A percentile compares a stretch with the other conserved stretches of the same genome.
Conservation (phyloP, 2,888 invertebrate genomes). For the Boloria euphrosyne region DNA sequence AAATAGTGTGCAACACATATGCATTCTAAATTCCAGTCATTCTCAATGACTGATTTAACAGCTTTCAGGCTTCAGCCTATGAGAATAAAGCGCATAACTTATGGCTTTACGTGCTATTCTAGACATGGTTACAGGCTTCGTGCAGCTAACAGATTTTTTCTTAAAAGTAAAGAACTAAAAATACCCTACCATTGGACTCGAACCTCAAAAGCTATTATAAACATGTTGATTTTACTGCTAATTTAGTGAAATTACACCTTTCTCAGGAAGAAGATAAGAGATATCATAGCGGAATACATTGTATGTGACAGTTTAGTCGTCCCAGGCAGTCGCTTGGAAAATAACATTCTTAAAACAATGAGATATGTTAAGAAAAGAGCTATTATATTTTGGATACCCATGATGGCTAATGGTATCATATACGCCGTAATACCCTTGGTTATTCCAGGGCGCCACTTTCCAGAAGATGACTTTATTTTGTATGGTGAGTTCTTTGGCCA, state of each 20-base stretch:
- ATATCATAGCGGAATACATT: constrained; percentile 49
- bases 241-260: background rate
- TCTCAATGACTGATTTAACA: too few relatives aligned
- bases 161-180: too few relatives aligned
- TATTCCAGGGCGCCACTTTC: constrained; percentile 51
- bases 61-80: too few relatives aligned
- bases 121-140: too few relatives aligned
- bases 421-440: constrained; percentile 36
- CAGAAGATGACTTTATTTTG: constrained; percentile 48
- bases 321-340: constrained; percentile 49
- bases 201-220: too few relatives aligned
- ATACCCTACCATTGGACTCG: too few relatives aligned
- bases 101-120: too few relatives aligned
- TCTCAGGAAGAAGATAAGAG: constrained; percentile 48
- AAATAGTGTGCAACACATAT: background rate
- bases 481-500: constrained; percentile 44
- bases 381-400: constrained; percentile 18
- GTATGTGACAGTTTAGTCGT: constrained; percentile 44
- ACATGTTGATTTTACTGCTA: background rate
- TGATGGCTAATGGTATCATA: constrained; percentile 14
- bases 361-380: constrained; percentile 42
- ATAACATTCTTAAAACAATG: constrained; percentile 46
- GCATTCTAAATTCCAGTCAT: too few relatives aligned
- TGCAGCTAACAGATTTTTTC: too few relatives aligned
- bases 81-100: too few relatives aligned